Base-by-base conservation (phyloP, 2,797 vertebrate species). In the Choloepus didactylus region DNA sequence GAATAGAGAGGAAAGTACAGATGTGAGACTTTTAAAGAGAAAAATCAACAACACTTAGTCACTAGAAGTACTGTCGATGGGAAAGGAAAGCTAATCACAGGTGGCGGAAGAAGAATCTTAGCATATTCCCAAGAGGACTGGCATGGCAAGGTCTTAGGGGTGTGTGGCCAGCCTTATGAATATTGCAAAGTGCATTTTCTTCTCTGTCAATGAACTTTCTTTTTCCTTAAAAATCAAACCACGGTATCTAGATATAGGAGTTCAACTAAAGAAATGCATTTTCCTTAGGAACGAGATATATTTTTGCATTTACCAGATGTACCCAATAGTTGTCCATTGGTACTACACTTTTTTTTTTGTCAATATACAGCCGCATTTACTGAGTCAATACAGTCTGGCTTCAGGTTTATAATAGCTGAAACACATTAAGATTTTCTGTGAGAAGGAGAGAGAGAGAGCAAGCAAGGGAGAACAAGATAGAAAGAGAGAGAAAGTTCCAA, bases 251-350 rank as follows among this genome's bases (percentile, higher is more conserved):
- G 87, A 82, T 56, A 49, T 46, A 69, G 67, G 15, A 76, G 67
- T 15, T 60, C 46, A 91, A 72, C 23, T 81, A 95, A 89, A 86
- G 38, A 75, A 92, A 88, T 84, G 29, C 38, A 11, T 64, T 89
- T 93, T 81, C 49, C 31, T 79, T 35, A 38, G 23, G 60, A 88
- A 44, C 18, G 75, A 89, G 66, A 16, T 69, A n/a, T 46, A 18
- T 51, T 85, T 81, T 77, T 60, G 12, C 9, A 44, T 94, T 87
- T 75, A 9, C 15, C 66, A 62, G 49, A 38, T 64, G 41, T 46
- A 72, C 29, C 27, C n/a, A 59, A 29, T 41, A 81, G 9, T n/a
- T 35, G 5, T 67, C 67, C 64, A 51, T 70, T 49, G n/a, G 72
- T 59, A n/a, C 60, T 70, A 18, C 4, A 21, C 72, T 38, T 15